Evolutionary conservation across 2,797 vertebrate genomes (phyloP), one percentile per base, ranked within the genome.

Genomic region (Neosalanx taihuensis): DNA sequence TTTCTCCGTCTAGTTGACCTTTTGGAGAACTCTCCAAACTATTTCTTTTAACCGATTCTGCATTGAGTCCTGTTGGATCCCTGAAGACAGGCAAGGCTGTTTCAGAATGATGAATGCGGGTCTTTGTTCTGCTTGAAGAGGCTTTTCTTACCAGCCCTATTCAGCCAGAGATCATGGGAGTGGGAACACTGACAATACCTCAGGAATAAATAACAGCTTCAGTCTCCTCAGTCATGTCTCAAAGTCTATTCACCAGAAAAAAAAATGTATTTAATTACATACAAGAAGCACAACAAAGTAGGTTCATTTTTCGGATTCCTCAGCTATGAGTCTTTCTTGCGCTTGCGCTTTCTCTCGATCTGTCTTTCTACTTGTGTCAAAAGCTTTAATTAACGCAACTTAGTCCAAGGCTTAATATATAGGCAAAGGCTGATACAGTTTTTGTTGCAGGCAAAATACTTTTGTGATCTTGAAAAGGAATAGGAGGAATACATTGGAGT

Each of bases 1-100:
- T 86, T 82, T 69, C 79, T 83, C 78, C 76, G 83, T 87, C 85
- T 80, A 63, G 77, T 79, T 70, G 81, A 94, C 86, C 88, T 94
- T 94, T 93, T 79, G 72, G 58, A 70, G 80, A 79, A 89, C 81
- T 82, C 88, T 89, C 84, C 79, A 86, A 91, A 88, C 60, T 81
- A 88, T 89, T 87, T 85, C 77, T 86, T 91, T 88, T 71, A 80
- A 67, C 29, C 78, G 72, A 69, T 89, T 82, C 88, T 83, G 90
- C 85, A 91, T 88, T 83, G 83, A 80, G 80, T 66, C 66, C 49
- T 71, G 75, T 73, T 80, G 69, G 84, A 83, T 89, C 77, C 67
- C 67, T 3, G 23, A 84, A 66, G 76, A 75, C 29, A 81, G 79
- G 70, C 26, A 75, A 51, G 12, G 74, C 70, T 26, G 70, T 87